These are phyloP conservation scores for Tipula helvola DNA, from an alignment of 2,888 invertebrate species.

Conservation along the genomic window DNA sequence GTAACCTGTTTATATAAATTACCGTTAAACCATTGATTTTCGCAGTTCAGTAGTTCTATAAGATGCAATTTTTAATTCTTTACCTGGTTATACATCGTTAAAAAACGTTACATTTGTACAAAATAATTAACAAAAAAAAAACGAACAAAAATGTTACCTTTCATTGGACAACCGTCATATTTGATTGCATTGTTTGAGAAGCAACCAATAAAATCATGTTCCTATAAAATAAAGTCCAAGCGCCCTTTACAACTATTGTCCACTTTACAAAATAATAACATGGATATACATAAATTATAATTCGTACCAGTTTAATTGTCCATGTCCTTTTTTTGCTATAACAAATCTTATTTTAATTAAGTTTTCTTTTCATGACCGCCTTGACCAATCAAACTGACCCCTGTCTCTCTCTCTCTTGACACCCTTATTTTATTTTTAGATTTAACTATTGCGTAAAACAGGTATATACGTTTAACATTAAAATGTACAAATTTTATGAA, in stretches of 20 bases:
- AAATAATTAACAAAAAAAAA: background rate
- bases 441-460: background rate
- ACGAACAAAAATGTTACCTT: background rate
- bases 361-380: background rate
- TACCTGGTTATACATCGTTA: background rate
- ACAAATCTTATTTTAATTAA: constrained; percentile 4
- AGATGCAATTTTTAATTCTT: no score
- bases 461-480: background rate
- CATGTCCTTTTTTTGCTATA: background rate
- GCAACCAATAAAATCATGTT: background rate
- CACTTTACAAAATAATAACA: background rate
- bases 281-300: background rate
- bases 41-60: no score
- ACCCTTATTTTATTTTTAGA: background rate
- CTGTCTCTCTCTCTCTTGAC: background rate
- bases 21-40: background rate
- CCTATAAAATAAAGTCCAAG: background rate
- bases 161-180: background rate
- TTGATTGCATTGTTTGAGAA: background rate
- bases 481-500: background rate
- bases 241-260: background rate
- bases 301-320: background rate
- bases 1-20: background rate
- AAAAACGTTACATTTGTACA: background rate
- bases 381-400: background rate